Conservation (phyloP, 2,113 vertebrate genomes). For the Pedetes capensis region DNA sequence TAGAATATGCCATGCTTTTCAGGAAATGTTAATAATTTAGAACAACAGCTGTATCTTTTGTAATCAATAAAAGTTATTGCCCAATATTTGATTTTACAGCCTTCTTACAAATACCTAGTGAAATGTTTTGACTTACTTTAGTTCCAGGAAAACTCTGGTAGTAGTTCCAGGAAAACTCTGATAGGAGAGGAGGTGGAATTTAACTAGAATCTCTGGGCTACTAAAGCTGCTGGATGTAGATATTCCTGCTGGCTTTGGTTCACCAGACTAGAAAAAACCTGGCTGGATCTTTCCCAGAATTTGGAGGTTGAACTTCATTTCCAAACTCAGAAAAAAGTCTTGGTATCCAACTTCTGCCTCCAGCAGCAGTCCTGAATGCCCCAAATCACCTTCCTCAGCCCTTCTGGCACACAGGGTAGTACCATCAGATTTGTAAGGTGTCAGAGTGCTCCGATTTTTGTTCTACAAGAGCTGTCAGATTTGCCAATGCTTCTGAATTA, state of each 20-base stretch:
- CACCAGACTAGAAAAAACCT: not conserved
- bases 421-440: not conserved
- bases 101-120: not conserved
- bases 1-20: not conserved
- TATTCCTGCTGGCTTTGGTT: constrained; percentile 4
- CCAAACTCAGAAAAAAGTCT: not conserved
- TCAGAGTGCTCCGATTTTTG: not conserved
- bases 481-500: not conserved
- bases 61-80: not conserved
- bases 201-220: not conserved
- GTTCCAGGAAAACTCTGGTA: constrained; percentile 15
- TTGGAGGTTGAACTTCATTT: not conserved
- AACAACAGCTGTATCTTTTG: not conserved
- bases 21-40: not conserved
- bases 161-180: no score
- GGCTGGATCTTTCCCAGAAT: not conserved
- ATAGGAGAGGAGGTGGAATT: not conserved
- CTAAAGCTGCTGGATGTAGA: not conserved
- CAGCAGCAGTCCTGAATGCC: not conserved
- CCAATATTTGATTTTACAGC: not conserved
- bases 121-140: constrained; percentile 14
- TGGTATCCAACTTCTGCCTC: no score
- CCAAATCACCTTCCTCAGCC: not conserved
- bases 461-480: not conserved
- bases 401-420: not conserved